Percentiles rank a stretch among this genome's conserved stretches.
Evolutionary conservation across 2,113 vertebrate species (phyloP).

Genomic region (Clarias batrachus): DNA sequence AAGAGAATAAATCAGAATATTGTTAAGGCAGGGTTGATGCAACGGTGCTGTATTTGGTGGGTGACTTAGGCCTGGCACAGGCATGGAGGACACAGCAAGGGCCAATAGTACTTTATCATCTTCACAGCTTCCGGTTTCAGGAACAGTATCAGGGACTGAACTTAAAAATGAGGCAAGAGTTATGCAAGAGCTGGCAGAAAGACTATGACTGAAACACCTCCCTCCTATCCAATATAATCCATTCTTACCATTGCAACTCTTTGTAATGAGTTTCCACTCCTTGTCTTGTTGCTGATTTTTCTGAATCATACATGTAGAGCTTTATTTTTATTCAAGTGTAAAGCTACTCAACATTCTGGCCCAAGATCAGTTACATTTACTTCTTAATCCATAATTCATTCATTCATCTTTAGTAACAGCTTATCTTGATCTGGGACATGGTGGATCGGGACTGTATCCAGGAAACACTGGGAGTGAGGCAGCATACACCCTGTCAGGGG

Average conservation of each 20-base stretch:
- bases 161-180: neutral
- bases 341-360: neutral
- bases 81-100: neutral
- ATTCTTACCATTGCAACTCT: too few species aligned
- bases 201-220: neutral
- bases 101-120: constrained; percentile 28
- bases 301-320: neutral
- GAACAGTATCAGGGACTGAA: neutral
- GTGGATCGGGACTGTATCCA: neutral
- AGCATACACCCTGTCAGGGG: neutral
- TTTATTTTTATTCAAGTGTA: neutral
- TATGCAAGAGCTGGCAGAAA: neutral
- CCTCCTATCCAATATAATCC: neutral
- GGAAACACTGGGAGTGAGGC: neutral
- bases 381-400: neutral
- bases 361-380: neutral
- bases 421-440: neutral
- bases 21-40: neutral
- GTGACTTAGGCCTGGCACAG: constrained; percentile 22
- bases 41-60: neutral
- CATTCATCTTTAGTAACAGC: neutral
- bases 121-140: constrained; percentile 29
- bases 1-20: neutral
- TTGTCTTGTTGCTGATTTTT: neutral
- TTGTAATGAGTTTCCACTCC: neutral